Conservation (phyloP, 2,113 vertebrate genomes). For the Oenanthe oenanthe region DNA sequence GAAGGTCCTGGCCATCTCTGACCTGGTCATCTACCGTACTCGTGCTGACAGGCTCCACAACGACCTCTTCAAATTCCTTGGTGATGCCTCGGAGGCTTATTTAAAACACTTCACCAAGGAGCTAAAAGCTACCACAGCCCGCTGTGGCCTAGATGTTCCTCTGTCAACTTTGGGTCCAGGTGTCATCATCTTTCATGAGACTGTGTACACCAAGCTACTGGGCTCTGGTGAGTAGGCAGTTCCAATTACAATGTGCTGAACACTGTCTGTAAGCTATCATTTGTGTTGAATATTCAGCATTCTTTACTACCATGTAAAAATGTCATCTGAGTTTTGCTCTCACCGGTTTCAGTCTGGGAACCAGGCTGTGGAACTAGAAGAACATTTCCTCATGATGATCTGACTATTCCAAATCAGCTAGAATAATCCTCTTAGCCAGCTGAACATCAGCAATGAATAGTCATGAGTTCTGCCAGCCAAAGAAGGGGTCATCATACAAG, state of each 20-base stretch:
- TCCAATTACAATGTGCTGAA: background rate
- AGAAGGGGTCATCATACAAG: background rate
- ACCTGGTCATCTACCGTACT: constrained; percentile 96
- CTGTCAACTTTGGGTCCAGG: constrained; percentile 94
- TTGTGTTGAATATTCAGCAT: background rate
- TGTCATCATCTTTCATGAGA: constrained; percentile 98
- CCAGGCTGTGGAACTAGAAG: background rate
- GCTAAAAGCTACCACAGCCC: constrained; percentile 94
- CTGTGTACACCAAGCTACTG: constrained; percentile 94
- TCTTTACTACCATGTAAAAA: background rate
- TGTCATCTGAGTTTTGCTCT: background rate
- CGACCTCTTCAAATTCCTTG: constrained; percentile 98
- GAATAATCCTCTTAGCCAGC: background rate
- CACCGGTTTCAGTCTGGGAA: background rate
- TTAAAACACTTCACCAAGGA: constrained; percentile 97
- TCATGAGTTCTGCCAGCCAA: background rate
- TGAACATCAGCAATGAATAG: background rate
- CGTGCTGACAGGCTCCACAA: constrained; percentile 97
- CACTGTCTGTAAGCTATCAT: background rate
- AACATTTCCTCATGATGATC: background rate
- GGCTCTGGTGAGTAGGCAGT: constrained; percentile 88
- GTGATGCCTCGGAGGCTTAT: constrained; percentile 96
- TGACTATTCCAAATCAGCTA: background rate
- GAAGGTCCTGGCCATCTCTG: constrained; percentile 95
- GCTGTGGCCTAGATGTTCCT: constrained; percentile 96